Evolutionary conservation across 2,113 vertebrate species (phyloP).

Genomic region (Microcebus tavaratra): DNA sequence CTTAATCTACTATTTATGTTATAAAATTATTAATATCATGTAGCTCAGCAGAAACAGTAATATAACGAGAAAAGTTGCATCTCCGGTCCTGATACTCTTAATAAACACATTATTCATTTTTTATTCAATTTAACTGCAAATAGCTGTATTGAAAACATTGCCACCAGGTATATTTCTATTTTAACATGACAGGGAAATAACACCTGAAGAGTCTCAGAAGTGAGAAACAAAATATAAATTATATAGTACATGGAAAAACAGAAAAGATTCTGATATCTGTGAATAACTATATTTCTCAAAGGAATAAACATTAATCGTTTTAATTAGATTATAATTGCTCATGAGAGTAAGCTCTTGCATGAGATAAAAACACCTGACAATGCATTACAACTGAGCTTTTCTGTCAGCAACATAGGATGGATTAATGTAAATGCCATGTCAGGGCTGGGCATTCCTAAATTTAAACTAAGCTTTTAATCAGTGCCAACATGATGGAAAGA

Average conservation of each 20-base stretch:
- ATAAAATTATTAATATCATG: slow-evolving; percentile 75
- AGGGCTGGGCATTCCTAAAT: slow-evolving; percentile 23
- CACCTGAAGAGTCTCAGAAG: slow-evolving; percentile 76
- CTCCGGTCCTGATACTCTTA: slow-evolving; percentile 56
- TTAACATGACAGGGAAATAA: slow-evolving; percentile 76
- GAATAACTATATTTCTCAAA: slow-evolving; percentile 80
- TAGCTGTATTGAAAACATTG: slow-evolving; percentile 72
- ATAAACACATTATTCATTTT: slow-evolving; percentile 72
- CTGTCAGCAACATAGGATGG: slow-evolving; percentile 15
- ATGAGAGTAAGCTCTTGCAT: slow-evolving; percentile 69
- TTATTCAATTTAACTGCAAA: slow-evolving; percentile 76
- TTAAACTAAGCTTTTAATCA: slow-evolving; percentile 39
- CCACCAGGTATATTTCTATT: slow-evolving; percentile 67
- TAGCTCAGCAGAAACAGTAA: slow-evolving; percentile 58
- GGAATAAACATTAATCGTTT: slow-evolving; percentile 83
- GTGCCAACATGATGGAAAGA: slow-evolving; percentile 42
- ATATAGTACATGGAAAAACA: slow-evolving; percentile 65
- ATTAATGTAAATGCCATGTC: slow-evolving; percentile 57
- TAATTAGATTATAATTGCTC: slow-evolving; percentile 84
- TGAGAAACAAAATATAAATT: slow-evolving; percentile 80
- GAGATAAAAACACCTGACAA: slow-evolving; percentile 80
- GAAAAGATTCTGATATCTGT: slow-evolving; percentile 76
- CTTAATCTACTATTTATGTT: slow-evolving; percentile 70
- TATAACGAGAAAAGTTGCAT: slow-evolving; percentile 71
- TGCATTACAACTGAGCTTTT: slow-evolving; percentile 60